These are phyloP conservation scores for Dallia pectoralis DNA, from an alignment of 2,797 vertebrate species.

Conservation along the genomic window DNA sequence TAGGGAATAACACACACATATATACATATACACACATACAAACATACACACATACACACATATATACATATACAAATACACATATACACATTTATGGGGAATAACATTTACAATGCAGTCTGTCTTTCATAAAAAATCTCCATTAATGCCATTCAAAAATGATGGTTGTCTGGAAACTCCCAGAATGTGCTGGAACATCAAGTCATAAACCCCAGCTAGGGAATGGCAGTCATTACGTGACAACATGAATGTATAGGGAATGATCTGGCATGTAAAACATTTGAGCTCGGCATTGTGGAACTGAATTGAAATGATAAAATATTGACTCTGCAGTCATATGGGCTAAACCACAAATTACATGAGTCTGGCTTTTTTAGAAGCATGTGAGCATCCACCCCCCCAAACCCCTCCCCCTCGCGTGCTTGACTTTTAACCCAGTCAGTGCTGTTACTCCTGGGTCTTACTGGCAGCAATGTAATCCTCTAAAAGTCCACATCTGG, in stretches of 20 bases:
- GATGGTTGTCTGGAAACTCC: not conserved
- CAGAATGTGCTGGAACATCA: conserved; percentile 4
- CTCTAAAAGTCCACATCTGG: conserved; percentile 26
- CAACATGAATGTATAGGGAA: conserved; percentile 21
- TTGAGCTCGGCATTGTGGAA: conserved; percentile 34
- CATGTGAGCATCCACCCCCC: too few relatives aligned
- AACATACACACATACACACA: too few relatives aligned
- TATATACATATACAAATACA: too few relatives aligned
- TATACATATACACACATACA: too few relatives aligned
- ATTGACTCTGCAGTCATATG: conserved; percentile 35
- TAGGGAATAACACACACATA: too few relatives aligned
- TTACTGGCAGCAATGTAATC: conserved; percentile 21
- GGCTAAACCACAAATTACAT: conserved; percentile 42
- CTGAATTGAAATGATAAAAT: conserved; percentile 50
- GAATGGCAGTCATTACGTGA: conserved; percentile 4
- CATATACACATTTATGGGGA: too few relatives aligned
- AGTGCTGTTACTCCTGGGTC: conserved; percentile 34
- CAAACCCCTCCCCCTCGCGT: not conserved
- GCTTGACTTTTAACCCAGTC: conserved; percentile 25
- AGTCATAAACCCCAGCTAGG: conserved; percentile 12
- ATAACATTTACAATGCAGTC: too few relatives aligned
- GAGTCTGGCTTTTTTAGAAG: conserved; percentile 16
- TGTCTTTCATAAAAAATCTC: conserved; percentile 2
- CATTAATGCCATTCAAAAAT: conserved; percentile 11
- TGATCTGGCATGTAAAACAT: conserved; percentile 21